Percentiles rank a stretch among this genome's conserved stretches.
phyloP scores from a whole-genome alignment of 2,797 vertebrate genomes.

The Amblyopsis hoosieri region DNA sequence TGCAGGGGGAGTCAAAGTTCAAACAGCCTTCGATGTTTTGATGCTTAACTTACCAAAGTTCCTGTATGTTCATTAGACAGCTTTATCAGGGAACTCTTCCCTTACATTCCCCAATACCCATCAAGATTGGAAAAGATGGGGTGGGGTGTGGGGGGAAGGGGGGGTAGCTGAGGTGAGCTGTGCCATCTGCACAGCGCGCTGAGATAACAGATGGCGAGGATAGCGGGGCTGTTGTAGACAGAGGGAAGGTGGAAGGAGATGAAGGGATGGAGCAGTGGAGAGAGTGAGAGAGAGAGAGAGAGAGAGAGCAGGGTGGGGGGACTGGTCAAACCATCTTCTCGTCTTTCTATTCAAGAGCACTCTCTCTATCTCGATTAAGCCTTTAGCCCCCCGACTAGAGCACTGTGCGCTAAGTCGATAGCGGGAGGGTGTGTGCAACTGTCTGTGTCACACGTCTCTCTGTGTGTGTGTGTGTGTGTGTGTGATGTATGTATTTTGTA shows the following conservation, averaged over 20 bases:
- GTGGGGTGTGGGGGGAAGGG: conserved; percentile 17
- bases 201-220: conserved; percentile 77
- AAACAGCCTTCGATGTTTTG: conserved; percentile 87
- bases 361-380: conserved; percentile 67
- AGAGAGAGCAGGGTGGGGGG: conserved; percentile 32
- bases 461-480: conserved; percentile 13
- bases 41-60: conserved; percentile 89
- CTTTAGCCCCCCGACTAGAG: conserved; percentile 60
- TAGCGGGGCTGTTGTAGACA: conserved; percentile 58
- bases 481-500: background rate
- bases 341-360: conserved; percentile 26
- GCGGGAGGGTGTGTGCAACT: conserved; percentile 1
- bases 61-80: conserved; percentile 92
- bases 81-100: conserved; percentile 87
- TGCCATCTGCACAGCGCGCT: conserved; percentile 65
- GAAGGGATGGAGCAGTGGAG: conserved; percentile 60
- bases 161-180: conserved; percentile 51
- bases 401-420: conserved; percentile 54
- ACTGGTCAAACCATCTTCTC: conserved; percentile 63
- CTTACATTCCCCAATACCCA: conserved; percentile 86
- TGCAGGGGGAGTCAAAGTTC: conserved; percentile 84
- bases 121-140: conserved; percentile 76
- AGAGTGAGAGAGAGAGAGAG: conserved; percentile 22
- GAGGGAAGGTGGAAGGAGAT: conserved; percentile 23
- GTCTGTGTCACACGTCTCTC: conserved; percentile 5